Evolutionary conservation across 2,113 vertebrate species (phyloP), one percentile per base, ranked within the genome.

Genomic region (Tetrao urogallus): DNA sequence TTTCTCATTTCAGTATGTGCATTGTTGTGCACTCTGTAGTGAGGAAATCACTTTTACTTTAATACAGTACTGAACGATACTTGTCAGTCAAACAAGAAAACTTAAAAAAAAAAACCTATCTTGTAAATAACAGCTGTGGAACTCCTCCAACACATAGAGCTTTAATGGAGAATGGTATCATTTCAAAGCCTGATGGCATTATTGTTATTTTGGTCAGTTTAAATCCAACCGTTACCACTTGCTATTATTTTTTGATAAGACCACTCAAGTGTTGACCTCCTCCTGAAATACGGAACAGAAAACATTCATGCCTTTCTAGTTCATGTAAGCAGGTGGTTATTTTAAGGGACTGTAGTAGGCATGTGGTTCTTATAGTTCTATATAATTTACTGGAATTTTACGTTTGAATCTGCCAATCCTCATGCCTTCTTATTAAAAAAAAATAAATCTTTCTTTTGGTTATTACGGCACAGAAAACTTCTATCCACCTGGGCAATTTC

Each of bases 341-440:
- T 93, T 90, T 64, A 92, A 72, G 43, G n/a, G 42, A 38, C 65
- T 88, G 42, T 11, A 50, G 92, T 65, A 93, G 81, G 38, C 40
- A 79, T 76, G 72, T 38, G n/a, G 21, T 86, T 90, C 56, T 78
- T 40, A 69, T 8, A 78, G 19, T 43, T 73, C 86, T 86, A 67
- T 93, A 63, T 88, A 71, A 95, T 94, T 92, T 86, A 67, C 69
- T 56, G 77, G 60, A 88, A 90, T 86, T 61, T 83, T 36, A 40
- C 82, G 65, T 71, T 28, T 57, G 20, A 75, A 24, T 40, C 81
- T 91, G 52, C 61, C 9, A 12, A 76, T 66, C 82, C 48, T 86
- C 71, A 71, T 28, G 27, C 21, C 27, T 92, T 86, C 47, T 34
- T 83, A 69, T 21, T 21, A 60, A 79, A 83, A 83, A 1, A 70